Evolutionary conservation across 2,888 invertebrate genomes (phyloP).

Genomic region (Nipponacmea schrenckii): DNA sequence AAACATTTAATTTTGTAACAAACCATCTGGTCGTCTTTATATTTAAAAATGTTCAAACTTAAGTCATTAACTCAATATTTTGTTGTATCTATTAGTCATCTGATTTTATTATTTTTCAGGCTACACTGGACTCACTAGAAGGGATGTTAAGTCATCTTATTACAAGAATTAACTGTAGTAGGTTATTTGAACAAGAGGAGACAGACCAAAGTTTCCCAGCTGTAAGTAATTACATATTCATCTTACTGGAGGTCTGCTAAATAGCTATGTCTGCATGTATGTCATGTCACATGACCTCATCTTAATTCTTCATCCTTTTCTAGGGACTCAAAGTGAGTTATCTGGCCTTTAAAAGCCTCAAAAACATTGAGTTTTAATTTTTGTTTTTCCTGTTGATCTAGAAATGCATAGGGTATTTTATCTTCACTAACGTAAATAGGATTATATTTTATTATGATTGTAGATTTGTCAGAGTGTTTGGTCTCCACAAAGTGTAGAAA

Average conservation of each 20-base stretch:
- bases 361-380: constrained; percentile 6
- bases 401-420: neutral
- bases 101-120: constrained; percentile 29
- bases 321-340: too few relatives aligned
- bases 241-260: too few relatives aligned
- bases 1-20: neutral
- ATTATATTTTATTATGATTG: too few relatives aligned
- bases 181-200: constrained; percentile 75
- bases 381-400: neutral
- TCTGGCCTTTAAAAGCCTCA: neutral
- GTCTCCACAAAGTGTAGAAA: constrained; percentile 67
- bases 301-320: too few relatives aligned
- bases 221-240: constrained; percentile 42
- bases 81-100: too few relatives aligned
- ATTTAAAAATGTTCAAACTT: too few relatives aligned
- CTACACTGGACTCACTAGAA: constrained; percentile 47
- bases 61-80: too few relatives aligned
- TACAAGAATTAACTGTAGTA: constrained; percentile 71
- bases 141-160: constrained; percentile 67
- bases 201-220: constrained; percentile 57
- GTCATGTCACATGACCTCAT: too few relatives aligned
- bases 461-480: constrained; percentile 66
- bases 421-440: too few relatives aligned
- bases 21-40: neutral
- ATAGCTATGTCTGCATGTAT: too few relatives aligned